These are phyloP conservation scores for Urocolius indicus DNA, from an alignment of 2,113 vertebrate species.

Conservation along the genomic window DNA sequence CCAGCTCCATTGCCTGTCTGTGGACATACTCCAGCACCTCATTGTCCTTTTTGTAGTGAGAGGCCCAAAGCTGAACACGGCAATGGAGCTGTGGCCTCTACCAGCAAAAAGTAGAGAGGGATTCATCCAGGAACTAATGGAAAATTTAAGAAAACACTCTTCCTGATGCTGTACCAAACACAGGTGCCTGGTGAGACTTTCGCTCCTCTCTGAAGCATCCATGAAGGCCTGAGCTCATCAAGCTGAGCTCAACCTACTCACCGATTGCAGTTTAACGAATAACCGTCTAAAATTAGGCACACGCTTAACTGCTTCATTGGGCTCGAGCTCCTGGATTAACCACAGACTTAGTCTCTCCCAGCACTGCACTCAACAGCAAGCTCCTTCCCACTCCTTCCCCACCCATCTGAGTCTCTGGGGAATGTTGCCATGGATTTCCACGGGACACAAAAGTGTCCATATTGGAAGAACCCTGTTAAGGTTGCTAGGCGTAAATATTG, in stretches of 20 bases:
- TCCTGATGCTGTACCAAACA: neutral
- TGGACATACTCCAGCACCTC: too few species aligned
- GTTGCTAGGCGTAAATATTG: constrained; percentile 72
- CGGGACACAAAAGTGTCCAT: constrained; percentile 48
- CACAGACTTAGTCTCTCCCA: neutral
- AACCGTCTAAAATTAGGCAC: neutral
- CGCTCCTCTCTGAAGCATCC: neutral
- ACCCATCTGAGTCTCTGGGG: neutral
- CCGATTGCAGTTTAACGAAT: neutral
- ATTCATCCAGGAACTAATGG: rapidly evolving
- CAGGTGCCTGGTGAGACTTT: neutral
- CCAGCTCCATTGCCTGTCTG: too few species aligned
- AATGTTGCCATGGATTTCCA: constrained; percentile 68
- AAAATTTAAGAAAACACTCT: neutral
- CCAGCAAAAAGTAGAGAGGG: too few species aligned
- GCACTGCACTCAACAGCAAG: neutral
- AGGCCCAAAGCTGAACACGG: too few species aligned
- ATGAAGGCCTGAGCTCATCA: neutral
- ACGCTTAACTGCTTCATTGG: neutral
- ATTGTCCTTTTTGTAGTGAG: too few species aligned
- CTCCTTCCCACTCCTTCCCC: constrained; percentile 25
- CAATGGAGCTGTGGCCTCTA: too few species aligned
- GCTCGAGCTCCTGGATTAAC: neutral
- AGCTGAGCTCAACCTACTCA: neutral
- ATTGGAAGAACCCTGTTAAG: constrained; percentile 64